These are phyloP conservation scores for Stigmatopora nigra DNA, from an alignment of 2,113 vertebrate species.

Conservation along the genomic window DNA sequence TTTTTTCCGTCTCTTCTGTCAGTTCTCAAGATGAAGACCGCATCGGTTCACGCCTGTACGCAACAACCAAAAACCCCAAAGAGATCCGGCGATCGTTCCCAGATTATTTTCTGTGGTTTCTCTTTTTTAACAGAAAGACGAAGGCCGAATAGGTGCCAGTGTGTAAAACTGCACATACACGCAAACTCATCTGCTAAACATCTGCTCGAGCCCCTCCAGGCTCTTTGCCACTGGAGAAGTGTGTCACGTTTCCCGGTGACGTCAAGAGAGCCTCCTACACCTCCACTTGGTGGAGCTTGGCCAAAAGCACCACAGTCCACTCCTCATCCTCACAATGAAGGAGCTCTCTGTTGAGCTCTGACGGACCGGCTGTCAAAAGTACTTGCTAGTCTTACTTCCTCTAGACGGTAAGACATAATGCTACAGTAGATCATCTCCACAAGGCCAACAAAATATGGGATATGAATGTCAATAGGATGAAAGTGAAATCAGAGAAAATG, in stretches of 20 bases:
- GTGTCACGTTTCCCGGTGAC: slow-evolving; percentile 70
- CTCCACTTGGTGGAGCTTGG: slow-evolving; percentile 48
- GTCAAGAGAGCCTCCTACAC: slow-evolving; percentile 64
- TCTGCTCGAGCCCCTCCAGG: slow-evolving; percentile 64
- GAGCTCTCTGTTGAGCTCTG: slow-evolving; percentile 39
- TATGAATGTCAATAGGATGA: slow-evolving; percentile 12
- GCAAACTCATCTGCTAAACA: slow-evolving; percentile 59
- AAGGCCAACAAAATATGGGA: slow-evolving; percentile 6
- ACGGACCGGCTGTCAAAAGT: slow-evolving; percentile 47
- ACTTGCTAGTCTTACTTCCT: slow-evolving; percentile 21
- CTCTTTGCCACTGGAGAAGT: slow-evolving; percentile 64
- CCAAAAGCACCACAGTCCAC: slow-evolving; percentile 61
- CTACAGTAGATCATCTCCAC: slow-evolving; percentile 4
- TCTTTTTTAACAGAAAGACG: slow-evolving; percentile 42
- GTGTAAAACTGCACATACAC: slow-evolving; percentile 9
- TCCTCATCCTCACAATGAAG: slow-evolving; percentile 52
- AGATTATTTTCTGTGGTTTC: slow-evolving; percentile 18
- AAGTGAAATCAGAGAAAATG: background rate
- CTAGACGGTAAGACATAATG: slow-evolving; percentile 11
- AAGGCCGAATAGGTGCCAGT: slow-evolving; percentile 25
- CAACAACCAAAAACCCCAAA: slow-evolving; percentile 27
- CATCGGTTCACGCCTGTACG: slow-evolving; percentile 25
- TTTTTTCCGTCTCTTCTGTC: slow-evolving; percentile 21
- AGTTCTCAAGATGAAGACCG: slow-evolving; percentile 10
- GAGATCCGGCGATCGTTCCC: slow-evolving; percentile 7